A percentile compares a stretch with the other conserved stretches of the same genome.
Conservation (phyloP, 2,113 vertebrate genomes). For the Tamias sibiricus region DNA sequence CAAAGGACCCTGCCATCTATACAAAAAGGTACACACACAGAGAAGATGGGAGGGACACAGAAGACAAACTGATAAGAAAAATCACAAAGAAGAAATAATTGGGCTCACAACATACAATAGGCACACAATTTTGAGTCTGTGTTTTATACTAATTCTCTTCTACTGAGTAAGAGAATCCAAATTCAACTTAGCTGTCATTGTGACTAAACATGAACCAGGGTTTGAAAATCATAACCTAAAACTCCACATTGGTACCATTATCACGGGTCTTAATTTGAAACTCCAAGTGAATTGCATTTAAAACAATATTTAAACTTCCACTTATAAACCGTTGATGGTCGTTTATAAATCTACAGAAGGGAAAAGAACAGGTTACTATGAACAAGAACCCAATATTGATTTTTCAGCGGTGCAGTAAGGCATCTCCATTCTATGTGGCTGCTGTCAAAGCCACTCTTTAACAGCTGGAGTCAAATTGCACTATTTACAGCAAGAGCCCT, state of each 20-base stretch:
- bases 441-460: slow-evolving; percentile 98
- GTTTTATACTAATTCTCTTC: slow-evolving; percentile 55
- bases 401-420: slow-evolving; percentile 94
- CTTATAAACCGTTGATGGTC: slow-evolving; percentile 85
- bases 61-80: neutral
- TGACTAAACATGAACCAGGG: slow-evolving; percentile 7
- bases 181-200: slow-evolving; percentile 50
- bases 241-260: slow-evolving; percentile 27
- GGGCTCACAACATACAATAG: neutral
- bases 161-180: slow-evolving; percentile 38
- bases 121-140: neutral
- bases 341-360: slow-evolving; percentile 88
- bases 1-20: slow-evolving; percentile 74
- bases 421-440: slow-evolving; percentile 94
- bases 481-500: slow-evolving; percentile 97
- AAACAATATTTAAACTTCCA: slow-evolving; percentile 86
- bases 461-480: slow-evolving; percentile 99
- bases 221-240: slow-evolving; percentile 49
- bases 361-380: slow-evolving; percentile 93
- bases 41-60: slow-evolving; percentile 42
- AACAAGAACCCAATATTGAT: slow-evolving; percentile 97
- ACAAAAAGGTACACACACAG: slow-evolving; percentile 33
- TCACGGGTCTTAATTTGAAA: slow-evolving; percentile 70
- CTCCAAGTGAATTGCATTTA: slow-evolving; percentile 70
- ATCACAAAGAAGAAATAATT: neutral